Evolutionary conservation across 2,797 vertebrate genomes (phyloP), one percentile per base, ranked within the genome.

Genomic region (Intellagama lesueurii): DNA sequence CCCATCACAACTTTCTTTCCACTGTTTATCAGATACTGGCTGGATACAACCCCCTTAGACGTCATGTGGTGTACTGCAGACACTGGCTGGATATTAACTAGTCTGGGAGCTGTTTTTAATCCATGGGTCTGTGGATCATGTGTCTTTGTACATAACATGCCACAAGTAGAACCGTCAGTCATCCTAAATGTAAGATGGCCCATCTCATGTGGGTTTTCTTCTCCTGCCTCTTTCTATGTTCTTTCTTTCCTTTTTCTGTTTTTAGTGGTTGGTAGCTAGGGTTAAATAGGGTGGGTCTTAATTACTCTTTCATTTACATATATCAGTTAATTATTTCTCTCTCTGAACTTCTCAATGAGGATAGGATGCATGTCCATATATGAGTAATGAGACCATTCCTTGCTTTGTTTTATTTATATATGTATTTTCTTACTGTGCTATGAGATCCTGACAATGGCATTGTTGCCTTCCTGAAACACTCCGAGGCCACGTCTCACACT

Each of bases 41-140:
- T 97, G 91, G 96, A 97, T 85, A 90, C 96, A 64, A 91, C 94
- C 22, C 70, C 97, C 3, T 95, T 94, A 11, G 95, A 97, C 0
- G 17, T 95, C 2, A 70, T 97, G 81, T 98, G 98, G 98, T 95
- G 94, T 92, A 97, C 97, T 8, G 94, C 97, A 75, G 97, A 98
- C 91, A 98, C 98, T 0, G 98, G 97, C 35, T 98, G 98, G 98
- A 96, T 97, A 79, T 9, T 98, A 60, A 94, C 97, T 75, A 93
- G 97, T 11, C 17, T 98, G 93, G 87, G 94, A 28, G 93, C 96
- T 6, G 69, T 98, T 89, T 96, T 97, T 90, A 95, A 97, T 40
- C 95, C 98, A 2, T 98, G 98, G 98, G 90, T 92, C 64, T 96
- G 96, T 28, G 98, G 98, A 83, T 95, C 97, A 0, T 97, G 97